These are phyloP conservation scores for Todiramphus saurophagus DNA, from an alignment of 2,113 vertebrate species.

Conservation along the genomic window DNA sequence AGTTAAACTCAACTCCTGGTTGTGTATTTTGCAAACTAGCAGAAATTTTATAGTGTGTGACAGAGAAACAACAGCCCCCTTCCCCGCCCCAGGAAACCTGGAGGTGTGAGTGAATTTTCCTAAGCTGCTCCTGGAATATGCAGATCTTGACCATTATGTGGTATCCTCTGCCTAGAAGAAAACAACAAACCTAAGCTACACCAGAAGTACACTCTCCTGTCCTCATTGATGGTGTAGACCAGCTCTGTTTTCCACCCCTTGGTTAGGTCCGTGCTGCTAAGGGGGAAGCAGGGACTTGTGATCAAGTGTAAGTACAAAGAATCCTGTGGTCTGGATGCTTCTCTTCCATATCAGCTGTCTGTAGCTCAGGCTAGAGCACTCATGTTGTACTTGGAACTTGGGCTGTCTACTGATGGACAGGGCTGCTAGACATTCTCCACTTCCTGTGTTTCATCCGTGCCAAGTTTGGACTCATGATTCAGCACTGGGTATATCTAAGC, in stretches of 20 bases:
- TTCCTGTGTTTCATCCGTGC: background rate
- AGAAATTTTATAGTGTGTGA: background rate
- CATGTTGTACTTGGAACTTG: background rate
- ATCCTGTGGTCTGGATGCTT: background rate
- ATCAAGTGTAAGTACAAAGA: constrained; percentile 43
- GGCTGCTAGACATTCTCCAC: constrained; percentile 18
- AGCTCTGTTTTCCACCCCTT: constrained; percentile 48
- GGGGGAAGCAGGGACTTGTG: constrained; percentile 31
- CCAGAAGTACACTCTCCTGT: background rate
- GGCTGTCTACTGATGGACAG: background rate
- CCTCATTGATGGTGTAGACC: constrained; percentile 30
- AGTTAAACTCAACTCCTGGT: background rate
- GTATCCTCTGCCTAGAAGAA: constrained; percentile 5
- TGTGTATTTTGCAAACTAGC: background rate
- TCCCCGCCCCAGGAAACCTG: constrained; percentile 2
- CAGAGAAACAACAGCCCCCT: background rate
- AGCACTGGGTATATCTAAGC: background rate
- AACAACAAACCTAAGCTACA: background rate
- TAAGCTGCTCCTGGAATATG: background rate
- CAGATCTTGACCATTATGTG: constrained; percentile 4
- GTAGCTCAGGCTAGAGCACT: constrained; percentile 7
- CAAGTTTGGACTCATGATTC: background rate
- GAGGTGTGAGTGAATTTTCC: constrained; percentile 21
- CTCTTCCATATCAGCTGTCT: constrained; percentile 1
- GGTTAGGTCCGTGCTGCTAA: constrained; percentile 37